These are phyloP conservation scores for Andrena minutula DNA, from an alignment of 2,888 invertebrate genomes.

Conservation along the genomic window DNA sequence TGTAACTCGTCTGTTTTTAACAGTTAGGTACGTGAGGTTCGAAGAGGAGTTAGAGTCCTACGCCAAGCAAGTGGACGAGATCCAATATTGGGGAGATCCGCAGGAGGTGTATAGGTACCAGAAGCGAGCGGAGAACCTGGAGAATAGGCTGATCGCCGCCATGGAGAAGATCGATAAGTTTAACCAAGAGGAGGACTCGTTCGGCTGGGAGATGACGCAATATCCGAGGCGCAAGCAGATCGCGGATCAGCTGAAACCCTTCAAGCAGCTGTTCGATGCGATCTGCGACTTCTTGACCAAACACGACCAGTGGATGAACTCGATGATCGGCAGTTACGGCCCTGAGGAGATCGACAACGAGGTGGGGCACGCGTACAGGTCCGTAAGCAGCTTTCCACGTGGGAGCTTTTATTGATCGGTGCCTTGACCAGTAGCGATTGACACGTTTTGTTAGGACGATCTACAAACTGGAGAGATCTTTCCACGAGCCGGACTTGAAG, in stretches of 20 bases:
- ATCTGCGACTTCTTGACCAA: conserved; percentile 94
- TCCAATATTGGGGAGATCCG: conserved; percentile 94
- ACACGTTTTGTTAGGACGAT: conserved; percentile 87
- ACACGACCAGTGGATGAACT: conserved; percentile 93
- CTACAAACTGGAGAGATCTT: conserved; percentile 95
- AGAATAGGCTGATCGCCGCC: conserved; percentile 91
- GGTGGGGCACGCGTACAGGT: conserved; percentile 86
- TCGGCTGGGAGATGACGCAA: conserved; percentile 95
- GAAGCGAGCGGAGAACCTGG: conserved; percentile 91
- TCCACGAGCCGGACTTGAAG: conserved; percentile 91
- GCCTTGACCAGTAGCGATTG: too few species aligned
- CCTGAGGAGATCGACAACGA: conserved; percentile 96
- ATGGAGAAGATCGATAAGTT: conserved; percentile 94
- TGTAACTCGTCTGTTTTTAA: conserved; percentile 7
- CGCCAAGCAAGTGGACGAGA: conserved; percentile 92
- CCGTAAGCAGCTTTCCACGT: not conserved
- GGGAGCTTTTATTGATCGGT: too few species aligned
- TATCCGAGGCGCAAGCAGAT: conserved; percentile 93
- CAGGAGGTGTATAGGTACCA: conserved; percentile 93
- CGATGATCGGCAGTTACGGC: conserved; percentile 91
- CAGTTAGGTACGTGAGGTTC: conserved; percentile 91
- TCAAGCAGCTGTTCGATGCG: conserved; percentile 94
- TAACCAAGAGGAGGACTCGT: conserved; percentile 95
- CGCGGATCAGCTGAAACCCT: conserved; percentile 93
- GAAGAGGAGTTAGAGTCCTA: conserved; percentile 93